phyloP scores from a whole-genome alignment of 2,113 vertebrate genomes.

The Cathartes aura region DNA sequence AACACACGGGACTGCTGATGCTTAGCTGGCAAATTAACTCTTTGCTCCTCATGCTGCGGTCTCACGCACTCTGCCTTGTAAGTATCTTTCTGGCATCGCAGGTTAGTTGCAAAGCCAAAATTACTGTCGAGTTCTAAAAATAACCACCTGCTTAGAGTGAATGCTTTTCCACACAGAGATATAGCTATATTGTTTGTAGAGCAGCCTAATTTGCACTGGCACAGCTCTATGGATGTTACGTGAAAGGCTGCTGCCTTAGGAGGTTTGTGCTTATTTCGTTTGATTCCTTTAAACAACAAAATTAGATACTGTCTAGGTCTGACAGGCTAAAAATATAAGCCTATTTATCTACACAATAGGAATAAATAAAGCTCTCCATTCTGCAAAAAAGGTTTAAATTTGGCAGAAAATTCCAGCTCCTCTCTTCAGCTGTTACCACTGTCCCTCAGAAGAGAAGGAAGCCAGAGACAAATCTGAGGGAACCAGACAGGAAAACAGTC shows the following conservation, averaged over 20 bases:
- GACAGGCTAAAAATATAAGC: slow-evolving; percentile 14
- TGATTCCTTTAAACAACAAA: slow-evolving; percentile 13
- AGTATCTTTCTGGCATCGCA: not conserved
- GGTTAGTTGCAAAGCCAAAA: not conserved
- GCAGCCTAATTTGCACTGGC: not conserved
- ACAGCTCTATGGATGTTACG: not conserved
- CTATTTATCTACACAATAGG: slow-evolving; percentile 4
- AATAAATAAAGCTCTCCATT: slow-evolving; percentile 9
- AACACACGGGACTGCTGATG: not conserved
- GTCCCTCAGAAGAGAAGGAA: not conserved
- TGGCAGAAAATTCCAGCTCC: not conserved
- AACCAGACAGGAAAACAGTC: not conserved
- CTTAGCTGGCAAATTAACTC: not conserved
- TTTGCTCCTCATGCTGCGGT: not conserved
- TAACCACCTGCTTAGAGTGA: not conserved
- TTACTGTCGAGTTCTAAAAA: not conserved
- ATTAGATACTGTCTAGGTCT: slow-evolving; percentile 28
- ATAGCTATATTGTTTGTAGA: not conserved
- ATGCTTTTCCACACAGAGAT: not conserved
- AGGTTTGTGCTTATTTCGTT: not conserved
- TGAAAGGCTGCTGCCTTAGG: not conserved
- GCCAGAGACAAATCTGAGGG: not conserved
- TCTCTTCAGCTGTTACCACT: not conserved
- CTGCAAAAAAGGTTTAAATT: not conserved
- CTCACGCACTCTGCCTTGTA: not conserved